phyloP scores from a whole-genome alignment of 2,113 vertebrate genomes.

The Chlamydotis undulata region DNA sequence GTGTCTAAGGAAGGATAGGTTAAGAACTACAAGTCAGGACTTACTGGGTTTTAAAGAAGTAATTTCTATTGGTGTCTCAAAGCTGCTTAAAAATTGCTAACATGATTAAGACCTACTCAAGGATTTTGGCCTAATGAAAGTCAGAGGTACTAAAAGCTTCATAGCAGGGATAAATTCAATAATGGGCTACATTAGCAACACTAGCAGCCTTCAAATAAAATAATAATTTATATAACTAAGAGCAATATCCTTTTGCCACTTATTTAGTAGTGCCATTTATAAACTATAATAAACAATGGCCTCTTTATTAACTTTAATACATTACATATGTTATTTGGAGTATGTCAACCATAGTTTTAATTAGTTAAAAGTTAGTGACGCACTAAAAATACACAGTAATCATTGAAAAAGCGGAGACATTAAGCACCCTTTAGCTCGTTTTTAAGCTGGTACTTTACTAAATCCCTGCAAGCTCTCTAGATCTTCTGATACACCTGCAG shows the following conservation, averaged over 20 bases:
- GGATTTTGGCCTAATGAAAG: conserved; percentile 2
- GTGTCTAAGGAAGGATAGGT: not conserved
- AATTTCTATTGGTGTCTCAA: not conserved
- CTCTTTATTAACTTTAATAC: not conserved
- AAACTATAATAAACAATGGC: not conserved
- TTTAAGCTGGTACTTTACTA: conserved; percentile 49
- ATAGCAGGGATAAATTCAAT: not conserved
- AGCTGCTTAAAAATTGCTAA: conserved; percentile 1
- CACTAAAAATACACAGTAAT: conserved; percentile 54
- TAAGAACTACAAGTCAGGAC: not conserved
- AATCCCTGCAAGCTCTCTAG: conserved; percentile 28
- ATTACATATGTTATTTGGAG: not conserved
- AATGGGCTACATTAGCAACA: not conserved
- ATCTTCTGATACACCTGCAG: not conserved
- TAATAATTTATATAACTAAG: not conserved
- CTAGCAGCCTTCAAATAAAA: not conserved
- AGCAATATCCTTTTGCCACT: not conserved
- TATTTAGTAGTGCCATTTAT: not conserved
- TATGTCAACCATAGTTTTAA: not conserved
- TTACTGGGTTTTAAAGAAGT: not conserved
- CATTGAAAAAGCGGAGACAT: conserved; percentile 35
- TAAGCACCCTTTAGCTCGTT: conserved; percentile 14
- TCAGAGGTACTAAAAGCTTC: not conserved
- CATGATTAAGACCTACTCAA: not conserved
- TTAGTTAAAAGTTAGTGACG: not conserved